These are phyloP conservation scores for Hoplias malabaricus DNA, from an alignment of 2,113 vertebrate species.

Conservation along the genomic window DNA sequence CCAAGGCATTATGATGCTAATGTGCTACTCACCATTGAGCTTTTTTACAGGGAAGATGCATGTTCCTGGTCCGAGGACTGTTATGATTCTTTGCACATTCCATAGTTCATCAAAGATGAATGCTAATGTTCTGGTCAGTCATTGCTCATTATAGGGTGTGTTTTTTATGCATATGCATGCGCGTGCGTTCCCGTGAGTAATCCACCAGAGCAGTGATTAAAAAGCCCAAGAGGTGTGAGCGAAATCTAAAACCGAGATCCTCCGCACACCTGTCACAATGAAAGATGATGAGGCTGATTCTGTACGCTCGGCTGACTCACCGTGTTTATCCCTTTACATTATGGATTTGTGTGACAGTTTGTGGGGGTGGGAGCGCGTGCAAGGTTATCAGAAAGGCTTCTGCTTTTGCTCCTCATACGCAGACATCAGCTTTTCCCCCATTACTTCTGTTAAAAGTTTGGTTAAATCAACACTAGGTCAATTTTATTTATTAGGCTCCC, in stretches of 20 bases:
- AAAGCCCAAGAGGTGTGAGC: constrained; percentile 14
- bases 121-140: constrained; percentile 14
- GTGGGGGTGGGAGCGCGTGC: background rate
- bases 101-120: background rate
- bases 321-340: constrained; percentile 13
- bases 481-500: no score
- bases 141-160: background rate
- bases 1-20: background rate
- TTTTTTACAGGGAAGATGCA: background rate
- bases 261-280: constrained; percentile 29
- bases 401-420: background rate
- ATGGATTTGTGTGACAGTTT: constrained; percentile 22
- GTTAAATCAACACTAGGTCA: no score
- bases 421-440: background rate
- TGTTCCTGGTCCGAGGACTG: background rate
- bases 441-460: no score
- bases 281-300: constrained; percentile 45
- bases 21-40: background rate
- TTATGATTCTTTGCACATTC: background rate
- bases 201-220: constrained; percentile 28
- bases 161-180: background rate
- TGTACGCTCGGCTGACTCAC: constrained; percentile 29
- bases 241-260: constrained; percentile 22
- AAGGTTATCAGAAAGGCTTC: background rate
- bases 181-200: background rate